Base-by-base conservation (phyloP, 1,140 invertebrate species). In the Tetranychus urticae region DNA sequence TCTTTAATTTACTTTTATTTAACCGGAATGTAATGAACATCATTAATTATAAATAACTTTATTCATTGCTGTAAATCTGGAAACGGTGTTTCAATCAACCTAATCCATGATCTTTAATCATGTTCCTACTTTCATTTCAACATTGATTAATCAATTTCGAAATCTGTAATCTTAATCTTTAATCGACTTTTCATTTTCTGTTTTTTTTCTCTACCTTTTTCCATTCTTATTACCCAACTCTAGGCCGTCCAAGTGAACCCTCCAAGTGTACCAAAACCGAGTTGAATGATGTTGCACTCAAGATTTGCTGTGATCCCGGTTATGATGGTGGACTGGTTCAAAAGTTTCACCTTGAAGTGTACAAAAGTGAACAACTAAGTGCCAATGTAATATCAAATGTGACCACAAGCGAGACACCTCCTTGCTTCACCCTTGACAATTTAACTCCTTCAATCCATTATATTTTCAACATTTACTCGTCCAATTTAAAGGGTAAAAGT, bases 271-370 rank as follows among this genome's bases (percentile, higher is more conserved):
- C n/a, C 34, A 14, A 48, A 23, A 57, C 62, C 33, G 64, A 67
- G 55, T 56, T 66, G 50, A 64, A 63, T 45, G 61, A 64, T 34
- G 65, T 56, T 14, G 63, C 64, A 70, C 76, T 86, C 58, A 78
- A 81, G 65, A 79, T 88, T 33, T 79, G 82, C 63, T 88, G 84
- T 69, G 75, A 80, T 1, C 84, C 86, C 69, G 84, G 84, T 13
- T 88, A 88, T 70, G 85, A 89, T 67, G 85, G 86, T 12, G 85
- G 85, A 7, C 76, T 86, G 31, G 77, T 80, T 13, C 85, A 88
- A 71, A 80, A 80, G 68, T 88, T 88, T 71, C 74, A 86, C 52
- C 73, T 88, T 58, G 84, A 88, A 73, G 82, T 85, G 52, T 78
- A 81, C 63, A 82, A 83, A 69, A 56, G 56, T 14, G 36, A 58